phyloP scores from a whole-genome alignment of 2,113 vertebrate genomes.

The Gasterosteus nipponicus region DNA sequence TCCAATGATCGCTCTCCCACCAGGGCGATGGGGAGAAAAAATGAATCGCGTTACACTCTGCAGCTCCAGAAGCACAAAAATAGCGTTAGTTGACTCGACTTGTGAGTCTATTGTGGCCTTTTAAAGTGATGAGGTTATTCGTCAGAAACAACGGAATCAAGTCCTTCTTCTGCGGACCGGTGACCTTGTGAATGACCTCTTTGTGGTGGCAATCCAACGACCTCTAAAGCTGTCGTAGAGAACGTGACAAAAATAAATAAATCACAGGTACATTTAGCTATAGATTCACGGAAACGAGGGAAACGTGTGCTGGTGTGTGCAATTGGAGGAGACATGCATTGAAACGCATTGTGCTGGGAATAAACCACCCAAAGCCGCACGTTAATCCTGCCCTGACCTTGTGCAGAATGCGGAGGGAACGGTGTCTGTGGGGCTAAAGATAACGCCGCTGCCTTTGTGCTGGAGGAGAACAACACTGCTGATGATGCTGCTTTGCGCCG shows the following conservation, averaged over 20 bases:
- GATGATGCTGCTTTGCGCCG: slow-evolving; percentile 70
- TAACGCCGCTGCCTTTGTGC: slow-evolving; percentile 72
- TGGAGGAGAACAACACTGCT: slow-evolving; percentile 72
- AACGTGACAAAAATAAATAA: neutral
- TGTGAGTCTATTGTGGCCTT: slow-evolving; percentile 53
- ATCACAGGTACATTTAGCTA: neutral
- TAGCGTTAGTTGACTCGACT: slow-evolving; percentile 49
- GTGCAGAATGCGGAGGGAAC: slow-evolving; percentile 64
- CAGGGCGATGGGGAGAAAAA: slow-evolving; percentile 53
- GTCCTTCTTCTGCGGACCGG: slow-evolving; percentile 19
- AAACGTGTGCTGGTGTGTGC: neutral
- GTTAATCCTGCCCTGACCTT: slow-evolving; percentile 75
- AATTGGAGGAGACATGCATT: slow-evolving; percentile 42
- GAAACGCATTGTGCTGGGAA: slow-evolving; percentile 63
- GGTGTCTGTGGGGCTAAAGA: slow-evolving; percentile 71
- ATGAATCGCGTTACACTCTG: slow-evolving; percentile 57
- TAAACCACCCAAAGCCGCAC: slow-evolving; percentile 64
- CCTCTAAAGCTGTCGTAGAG: neutral
- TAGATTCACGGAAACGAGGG: slow-evolving; percentile 6
- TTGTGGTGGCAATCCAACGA: neutral
- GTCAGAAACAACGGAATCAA: slow-evolving; percentile 35
- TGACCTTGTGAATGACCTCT: slow-evolving; percentile 33
- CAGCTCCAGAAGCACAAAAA: slow-evolving; percentile 51
- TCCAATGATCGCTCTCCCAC: slow-evolving; percentile 69
- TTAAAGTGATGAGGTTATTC: slow-evolving; percentile 46